Evolutionary conservation across 2,888 invertebrate genomes (phyloP), one percentile per base, ranked within the genome.

Genomic region (Nematopogon swammerdamellus): DNA sequence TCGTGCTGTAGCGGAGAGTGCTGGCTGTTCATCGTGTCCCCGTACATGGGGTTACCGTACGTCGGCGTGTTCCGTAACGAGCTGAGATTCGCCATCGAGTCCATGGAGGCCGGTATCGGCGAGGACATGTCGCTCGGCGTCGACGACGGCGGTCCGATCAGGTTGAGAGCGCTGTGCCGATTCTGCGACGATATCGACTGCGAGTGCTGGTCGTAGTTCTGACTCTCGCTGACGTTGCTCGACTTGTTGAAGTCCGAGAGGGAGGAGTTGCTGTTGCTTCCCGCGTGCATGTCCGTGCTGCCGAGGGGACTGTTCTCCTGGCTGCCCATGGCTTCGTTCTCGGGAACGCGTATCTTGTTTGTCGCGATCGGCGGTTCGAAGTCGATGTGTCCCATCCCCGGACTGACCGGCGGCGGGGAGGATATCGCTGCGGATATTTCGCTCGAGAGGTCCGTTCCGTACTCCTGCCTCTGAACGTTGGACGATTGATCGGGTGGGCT

Each of bases 371-470:
- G 88, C 48, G 89, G 89, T 62, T 89, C 89, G 65, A 90, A 90
- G 68, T 90, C 90, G 48, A 88, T 85, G 59, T 86, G 85, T 30
- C 84, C 84, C 56, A 87, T 72, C 57, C 83, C 85, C 18, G 89
- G 88, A 44, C 89, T 88, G 48, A 83, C 82, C 43, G 85, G 82
- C 56, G 86, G 85, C 11, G 87, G 87, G 45, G 88, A 87, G 52
- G 89, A 87, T 60, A 91, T 89, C 49, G 88, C 89, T 10, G 89
- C 89, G 62, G 88, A 89, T 62, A 91, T 89, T 64, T 90, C 89
- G 50, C 86, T 85, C 52, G 88, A 88, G 56, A 90, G 74, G 64
- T 90, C 90, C 44, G 87, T 88, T 66, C 88, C 88, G 62, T 74
- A 71, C 56, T 65, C 61, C 54, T 55, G 55, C 56, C 60, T 6